phyloP scores from a whole-genome alignment of 2,797 vertebrate species.

The Nasua narica region DNA sequence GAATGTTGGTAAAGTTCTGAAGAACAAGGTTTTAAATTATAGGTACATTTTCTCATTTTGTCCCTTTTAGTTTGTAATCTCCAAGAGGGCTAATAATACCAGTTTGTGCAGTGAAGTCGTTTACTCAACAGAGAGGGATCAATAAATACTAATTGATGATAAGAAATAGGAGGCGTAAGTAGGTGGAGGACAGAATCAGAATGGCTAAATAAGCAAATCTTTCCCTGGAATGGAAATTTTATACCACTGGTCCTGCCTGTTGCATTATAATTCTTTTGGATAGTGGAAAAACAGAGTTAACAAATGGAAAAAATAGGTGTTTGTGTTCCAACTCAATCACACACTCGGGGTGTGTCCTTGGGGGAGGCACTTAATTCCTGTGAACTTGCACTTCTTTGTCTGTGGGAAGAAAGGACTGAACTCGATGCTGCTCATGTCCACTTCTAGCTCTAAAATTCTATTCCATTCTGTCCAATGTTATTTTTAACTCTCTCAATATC shows the following conservation, averaged over 20 bases:
- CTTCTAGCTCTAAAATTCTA: background rate
- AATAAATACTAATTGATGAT: constrained; percentile 60
- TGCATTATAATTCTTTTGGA: background rate
- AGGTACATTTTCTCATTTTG: constrained; percentile 38
- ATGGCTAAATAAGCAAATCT: constrained; percentile 11
- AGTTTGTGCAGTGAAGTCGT: constrained; percentile 17
- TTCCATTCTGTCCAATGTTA: background rate
- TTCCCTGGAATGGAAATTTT: background rate
- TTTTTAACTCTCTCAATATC: constrained; percentile 40
- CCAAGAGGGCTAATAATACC: constrained; percentile 22
- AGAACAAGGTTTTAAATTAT: constrained; percentile 43
- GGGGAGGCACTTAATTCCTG: background rate
- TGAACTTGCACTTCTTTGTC: background rate
- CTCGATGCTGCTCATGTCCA: background rate
- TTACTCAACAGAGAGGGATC: constrained; percentile 25
- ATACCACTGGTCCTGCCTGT: background rate
- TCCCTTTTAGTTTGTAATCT: constrained; percentile 34
- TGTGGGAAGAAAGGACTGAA: background rate
- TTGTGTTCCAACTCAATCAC: background rate
- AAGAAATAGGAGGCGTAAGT: constrained; percentile 42
- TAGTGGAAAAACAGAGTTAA: background rate
- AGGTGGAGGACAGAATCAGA: background rate
- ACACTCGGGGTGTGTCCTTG: background rate
- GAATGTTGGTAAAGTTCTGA: background rate
- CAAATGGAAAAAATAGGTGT: background rate